Conservation (phyloP, 1,140 invertebrate species). For the Pygmarrhopalites habei region DNA sequence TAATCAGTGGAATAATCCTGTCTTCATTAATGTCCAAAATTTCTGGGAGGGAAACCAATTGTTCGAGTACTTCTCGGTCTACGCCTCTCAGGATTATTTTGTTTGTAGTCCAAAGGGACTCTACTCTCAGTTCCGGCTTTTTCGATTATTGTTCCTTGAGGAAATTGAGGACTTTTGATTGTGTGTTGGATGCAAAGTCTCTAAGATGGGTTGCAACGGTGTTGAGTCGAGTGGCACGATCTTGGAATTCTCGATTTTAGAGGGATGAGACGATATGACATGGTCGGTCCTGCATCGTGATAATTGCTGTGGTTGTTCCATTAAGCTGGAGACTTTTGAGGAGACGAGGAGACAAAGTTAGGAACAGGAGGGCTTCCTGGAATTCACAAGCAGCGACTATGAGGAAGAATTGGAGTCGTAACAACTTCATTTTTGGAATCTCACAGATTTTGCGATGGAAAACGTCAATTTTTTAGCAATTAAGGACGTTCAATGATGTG, state of each 20-base stretch:
- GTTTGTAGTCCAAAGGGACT: background rate
- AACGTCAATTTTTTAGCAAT: no score
- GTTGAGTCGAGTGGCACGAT: background rate
- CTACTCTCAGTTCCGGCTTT: background rate
- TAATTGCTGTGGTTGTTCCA: background rate
- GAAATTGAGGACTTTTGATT: background rate
- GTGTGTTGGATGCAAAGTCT: background rate
- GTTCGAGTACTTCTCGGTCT: no score
- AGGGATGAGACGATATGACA: background rate
- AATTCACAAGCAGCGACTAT: no score
- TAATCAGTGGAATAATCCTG: background rate
- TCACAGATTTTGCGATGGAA: no score
- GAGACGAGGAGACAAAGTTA: background rate
- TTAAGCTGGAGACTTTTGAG: background rate
- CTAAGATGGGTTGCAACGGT: background rate
- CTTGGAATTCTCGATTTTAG: background rate
- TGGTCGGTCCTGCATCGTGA: background rate
- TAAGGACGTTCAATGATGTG: no score
- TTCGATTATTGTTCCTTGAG: background rate
- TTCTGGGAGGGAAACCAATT: no score
- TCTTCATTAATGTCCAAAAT: background rate
- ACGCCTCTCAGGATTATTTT: no score
- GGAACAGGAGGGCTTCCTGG: background rate
- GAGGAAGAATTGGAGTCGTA: no score
- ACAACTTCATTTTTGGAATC: no score